Conservation (phyloP, 2,113 vertebrate species). For the Pampusana beccarii region DNA sequence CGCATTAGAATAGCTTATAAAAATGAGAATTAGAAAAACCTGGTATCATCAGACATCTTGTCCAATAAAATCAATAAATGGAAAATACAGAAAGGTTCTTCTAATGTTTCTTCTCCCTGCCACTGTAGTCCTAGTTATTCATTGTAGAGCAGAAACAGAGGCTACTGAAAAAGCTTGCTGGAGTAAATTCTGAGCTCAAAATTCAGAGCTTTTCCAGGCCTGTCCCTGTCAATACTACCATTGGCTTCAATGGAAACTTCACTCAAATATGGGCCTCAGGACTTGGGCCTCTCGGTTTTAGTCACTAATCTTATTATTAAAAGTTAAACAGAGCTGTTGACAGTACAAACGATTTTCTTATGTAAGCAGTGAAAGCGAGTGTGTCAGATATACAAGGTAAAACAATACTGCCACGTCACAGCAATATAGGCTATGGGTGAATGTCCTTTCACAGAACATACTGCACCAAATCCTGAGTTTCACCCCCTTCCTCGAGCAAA, state of each 20-base stretch:
- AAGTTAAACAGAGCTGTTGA: constrained; percentile 68
- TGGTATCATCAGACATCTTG: constrained; percentile 53
- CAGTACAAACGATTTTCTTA: constrained; percentile 66
- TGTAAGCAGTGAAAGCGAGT: constrained; percentile 53
- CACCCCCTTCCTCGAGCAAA: neutral
- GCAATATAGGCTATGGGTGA: constrained; percentile 60
- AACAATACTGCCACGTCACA: constrained; percentile 50
- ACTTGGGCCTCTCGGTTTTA: constrained; percentile 18
- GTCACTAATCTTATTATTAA: constrained; percentile 66
- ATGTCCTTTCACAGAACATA: constrained; percentile 7
- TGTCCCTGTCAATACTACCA: neutral
- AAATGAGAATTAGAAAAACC: constrained; percentile 70
- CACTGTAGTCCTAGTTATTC: constrained; percentile 4
- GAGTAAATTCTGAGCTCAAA: neutral
- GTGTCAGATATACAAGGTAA: constrained; percentile 51
- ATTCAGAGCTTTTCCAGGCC: constrained; percentile 25
- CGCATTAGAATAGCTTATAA: constrained; percentile 62
- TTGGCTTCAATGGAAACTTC: constrained; percentile 7
- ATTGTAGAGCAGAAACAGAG: constrained; percentile 3
- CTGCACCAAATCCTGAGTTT: neutral
- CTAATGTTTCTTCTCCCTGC: constrained; percentile 14
- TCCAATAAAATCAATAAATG: constrained; percentile 62
- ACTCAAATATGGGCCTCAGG: constrained; percentile 48
- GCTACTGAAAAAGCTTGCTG: neutral
- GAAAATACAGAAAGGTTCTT: constrained; percentile 44